These are phyloP conservation scores for Dendrocincla tyrannina DNA, from an alignment of 2,797 vertebrate genomes.

Conservation along the genomic window DNA sequence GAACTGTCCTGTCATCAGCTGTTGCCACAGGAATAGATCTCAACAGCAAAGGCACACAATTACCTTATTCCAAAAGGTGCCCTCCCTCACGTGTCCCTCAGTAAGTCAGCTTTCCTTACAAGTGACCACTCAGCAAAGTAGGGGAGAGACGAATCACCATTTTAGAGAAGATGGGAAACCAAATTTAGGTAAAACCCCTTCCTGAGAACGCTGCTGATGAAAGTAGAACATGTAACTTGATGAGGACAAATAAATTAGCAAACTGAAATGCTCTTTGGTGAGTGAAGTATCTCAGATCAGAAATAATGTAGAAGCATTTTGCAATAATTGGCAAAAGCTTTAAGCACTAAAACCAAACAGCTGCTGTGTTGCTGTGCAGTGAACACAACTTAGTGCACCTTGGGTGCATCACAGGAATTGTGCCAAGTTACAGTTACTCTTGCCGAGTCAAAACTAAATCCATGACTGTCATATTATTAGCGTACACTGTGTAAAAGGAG, in stretches of 20 bases:
- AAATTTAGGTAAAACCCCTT: not conserved
- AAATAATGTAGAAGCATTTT: not conserved
- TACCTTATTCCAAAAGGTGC: not conserved
- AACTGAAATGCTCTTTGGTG: not conserved
- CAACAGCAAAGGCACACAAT: not conserved
- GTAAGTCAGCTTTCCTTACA: not conserved
- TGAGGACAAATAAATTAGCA: not conserved
- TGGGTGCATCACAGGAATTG: not conserved
- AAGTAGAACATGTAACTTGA: not conserved
- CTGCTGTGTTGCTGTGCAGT: not conserved
- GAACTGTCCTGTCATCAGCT: not conserved
- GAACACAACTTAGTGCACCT: not conserved
- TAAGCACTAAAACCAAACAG: not conserved
- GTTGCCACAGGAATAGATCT: not conserved
- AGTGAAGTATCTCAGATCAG: not conserved
- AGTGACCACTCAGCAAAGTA: not conserved
- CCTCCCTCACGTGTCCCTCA: not conserved
- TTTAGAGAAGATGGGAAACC: not conserved
- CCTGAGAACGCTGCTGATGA: not conserved
- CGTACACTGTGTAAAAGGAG: not conserved
- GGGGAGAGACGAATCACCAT: not conserved
- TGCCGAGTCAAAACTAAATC: not conserved
- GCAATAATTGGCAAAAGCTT: not conserved
- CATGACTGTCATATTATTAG: fast-evolving
- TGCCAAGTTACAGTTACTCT: not conserved